Evolutionary conservation across 1,140 invertebrate genomes (phyloP).

Genomic region (Atta cephalotes): DNA sequence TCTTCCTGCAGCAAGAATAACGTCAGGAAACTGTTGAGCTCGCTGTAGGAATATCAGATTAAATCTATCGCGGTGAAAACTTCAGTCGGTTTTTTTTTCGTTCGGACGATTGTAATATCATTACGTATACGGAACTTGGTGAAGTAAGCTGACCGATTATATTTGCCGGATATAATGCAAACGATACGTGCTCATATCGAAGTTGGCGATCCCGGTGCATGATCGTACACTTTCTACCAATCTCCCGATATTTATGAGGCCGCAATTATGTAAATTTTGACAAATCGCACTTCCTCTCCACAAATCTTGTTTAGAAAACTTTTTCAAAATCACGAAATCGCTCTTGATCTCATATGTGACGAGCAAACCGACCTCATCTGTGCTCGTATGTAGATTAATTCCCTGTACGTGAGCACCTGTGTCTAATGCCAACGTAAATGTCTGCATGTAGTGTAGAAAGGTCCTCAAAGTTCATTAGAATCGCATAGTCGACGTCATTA

Average conservation of each 20-base stretch:
- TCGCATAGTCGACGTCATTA: neutral
- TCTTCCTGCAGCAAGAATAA: conserved; percentile 32
- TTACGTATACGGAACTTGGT: conserved; percentile 73
- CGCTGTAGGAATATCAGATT: conserved; percentile 35
- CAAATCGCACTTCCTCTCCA: conserved; percentile 24
- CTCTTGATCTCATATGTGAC: conserved; percentile 16
- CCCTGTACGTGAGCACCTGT: conserved; percentile 4
- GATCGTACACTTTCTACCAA: conserved; percentile 66
- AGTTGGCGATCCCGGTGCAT: conserved; percentile 1
- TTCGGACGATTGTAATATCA: conserved; percentile 23
- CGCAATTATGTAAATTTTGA: conserved; percentile 63
- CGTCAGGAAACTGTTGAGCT: conserved; percentile 57
- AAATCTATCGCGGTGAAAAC: conserved; percentile 52
- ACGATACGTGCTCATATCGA: conserved; percentile 56
- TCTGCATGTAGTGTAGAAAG: conserved; percentile 21
- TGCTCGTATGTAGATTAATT: conserved; percentile 33
- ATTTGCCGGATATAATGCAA: conserved; percentile 61
- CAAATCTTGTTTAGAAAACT: conserved; percentile 6
- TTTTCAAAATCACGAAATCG: conserved; percentile 10
- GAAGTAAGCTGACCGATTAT: conserved; percentile 40
- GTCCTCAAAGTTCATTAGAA: conserved; percentile 38
- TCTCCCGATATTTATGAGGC: conserved; percentile 27
- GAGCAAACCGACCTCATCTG: conserved; percentile 3
- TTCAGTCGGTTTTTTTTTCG: conserved; percentile 29
- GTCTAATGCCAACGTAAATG: conserved; percentile 53